phyloP scores from a whole-genome alignment of 2,888 invertebrate genomes.

The Cataglyphis rosenhaueri region DNA sequence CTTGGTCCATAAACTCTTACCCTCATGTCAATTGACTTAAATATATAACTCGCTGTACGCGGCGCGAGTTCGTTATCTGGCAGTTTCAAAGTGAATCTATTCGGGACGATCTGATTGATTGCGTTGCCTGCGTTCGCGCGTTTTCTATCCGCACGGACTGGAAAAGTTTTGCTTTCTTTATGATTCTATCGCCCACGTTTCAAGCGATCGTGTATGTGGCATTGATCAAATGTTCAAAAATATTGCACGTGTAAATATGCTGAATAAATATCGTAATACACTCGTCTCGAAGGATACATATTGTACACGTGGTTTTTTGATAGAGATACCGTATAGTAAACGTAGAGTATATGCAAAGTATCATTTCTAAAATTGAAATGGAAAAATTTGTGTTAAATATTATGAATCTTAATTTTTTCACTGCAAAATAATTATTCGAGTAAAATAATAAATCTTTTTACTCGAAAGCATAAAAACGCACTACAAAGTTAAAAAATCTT shows the following conservation, averaged over 20 bases:
- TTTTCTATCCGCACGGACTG: neutral
- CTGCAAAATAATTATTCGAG: neutral
- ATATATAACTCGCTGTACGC: conserved; percentile 40
- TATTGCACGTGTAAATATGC: neutral
- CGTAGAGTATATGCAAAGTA: neutral
- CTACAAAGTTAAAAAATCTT: neutral
- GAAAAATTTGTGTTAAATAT: neutral
- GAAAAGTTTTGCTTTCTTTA: neutral
- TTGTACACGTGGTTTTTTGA: neutral
- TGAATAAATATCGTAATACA: conserved; percentile 6
- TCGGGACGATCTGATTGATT: conserved; percentile 35
- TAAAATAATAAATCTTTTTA: neutral
- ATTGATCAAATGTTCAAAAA: neutral
- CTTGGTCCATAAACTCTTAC: conserved; percentile 46
- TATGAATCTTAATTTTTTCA: neutral
- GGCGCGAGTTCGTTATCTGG: conserved; percentile 18
- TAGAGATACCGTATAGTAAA: neutral
- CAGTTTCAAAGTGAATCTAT: conserved; percentile 21
- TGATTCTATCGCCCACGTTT: neutral
- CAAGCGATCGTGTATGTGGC: neutral
- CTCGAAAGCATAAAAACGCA: neutral
- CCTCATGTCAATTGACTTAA: conserved; percentile 43
- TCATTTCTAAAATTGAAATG: neutral
- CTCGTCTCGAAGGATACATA: neutral
- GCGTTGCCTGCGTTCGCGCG: neutral